Evolutionary conservation across 2,888 invertebrate genomes (phyloP), one percentile per base, ranked within the genome.

Genomic region (Neuroscelio doddi): DNA sequence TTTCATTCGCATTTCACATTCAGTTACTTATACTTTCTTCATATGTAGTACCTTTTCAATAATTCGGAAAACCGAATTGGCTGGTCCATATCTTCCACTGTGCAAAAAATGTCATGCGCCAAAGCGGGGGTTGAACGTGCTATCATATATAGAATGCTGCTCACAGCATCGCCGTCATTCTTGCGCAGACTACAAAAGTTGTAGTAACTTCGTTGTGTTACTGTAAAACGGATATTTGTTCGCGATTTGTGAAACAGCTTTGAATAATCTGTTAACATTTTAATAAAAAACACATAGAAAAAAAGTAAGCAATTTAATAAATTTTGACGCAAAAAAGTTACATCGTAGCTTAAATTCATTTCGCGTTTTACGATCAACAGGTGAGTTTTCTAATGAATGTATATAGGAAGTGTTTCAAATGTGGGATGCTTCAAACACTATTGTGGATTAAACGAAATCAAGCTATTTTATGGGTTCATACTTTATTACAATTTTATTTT

Each of bases 131-230:
- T 69, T 73, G 68, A 65, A 73, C 71, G 62, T 66, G 68, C 66
- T 66, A 53, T 65, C 71, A 69, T 83, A 83, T 84, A 83, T 83
- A 83, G 80, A 75, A 73, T 73, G 77, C 75, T 74, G 76, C 68
- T 76, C 74, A 71, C 74, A 71, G 73, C 72, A 68, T 64, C 72
- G 69, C 63, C 80, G 79, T 79, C 82, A 83, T 81, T 81, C 79
- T 73, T 78, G 80, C 79, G 80, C 74, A 71, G 80, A 79, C 76
- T 74, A 68, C 74, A 71, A 75, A 68, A 71, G 72, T 70, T 64
- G 74, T 65, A 69, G 69, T 70, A 66, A 57, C 68, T 66, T 64
- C 32, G 63, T 59, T 32, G 61, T 52, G 63, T 16, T 58, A 34
- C 51, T 15, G 30, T 14, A 32, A 15, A 51, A 24, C 36, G 16